Percentiles rank a stretch among this genome's conserved stretches.
phyloP scores from a whole-genome alignment of 2,797 vertebrate species.

The Monodelphis domestica region DNA sequence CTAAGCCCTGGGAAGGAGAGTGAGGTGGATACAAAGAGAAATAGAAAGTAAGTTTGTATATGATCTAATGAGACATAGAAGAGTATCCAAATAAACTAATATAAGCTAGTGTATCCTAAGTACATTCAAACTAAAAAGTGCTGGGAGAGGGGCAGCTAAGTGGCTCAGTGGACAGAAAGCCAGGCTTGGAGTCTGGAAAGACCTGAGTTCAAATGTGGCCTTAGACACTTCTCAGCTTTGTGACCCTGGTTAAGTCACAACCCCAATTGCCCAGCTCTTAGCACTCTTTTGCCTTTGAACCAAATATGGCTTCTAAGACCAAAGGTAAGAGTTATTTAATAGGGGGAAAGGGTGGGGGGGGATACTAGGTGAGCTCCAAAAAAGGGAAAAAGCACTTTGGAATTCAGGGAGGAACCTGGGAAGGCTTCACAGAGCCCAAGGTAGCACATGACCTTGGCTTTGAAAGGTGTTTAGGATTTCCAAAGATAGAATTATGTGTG shows the following conservation, averaged over 20 bases:
- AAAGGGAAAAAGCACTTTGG: neutral
- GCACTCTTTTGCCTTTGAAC: too few relatives aligned
- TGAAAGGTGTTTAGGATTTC: neutral
- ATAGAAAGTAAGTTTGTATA: neutral
- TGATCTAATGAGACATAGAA: neutral
- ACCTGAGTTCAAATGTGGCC: too few relatives aligned
- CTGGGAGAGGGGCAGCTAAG: too few relatives aligned
- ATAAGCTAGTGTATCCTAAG: neutral
- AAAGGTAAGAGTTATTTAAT: too few relatives aligned
- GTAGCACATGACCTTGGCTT: neutral
- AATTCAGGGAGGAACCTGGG: neutral
- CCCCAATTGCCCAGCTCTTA: too few relatives aligned
- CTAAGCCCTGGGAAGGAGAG: neutral
- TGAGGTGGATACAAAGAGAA: neutral
- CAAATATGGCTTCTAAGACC: too few relatives aligned
- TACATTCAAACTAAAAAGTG: neutral
- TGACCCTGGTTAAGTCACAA: too few relatives aligned
- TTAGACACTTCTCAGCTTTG: too few relatives aligned
- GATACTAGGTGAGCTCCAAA: neutral
- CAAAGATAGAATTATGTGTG: neutral
- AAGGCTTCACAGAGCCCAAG: neutral
- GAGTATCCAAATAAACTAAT: neutral
- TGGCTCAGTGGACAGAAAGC: too few relatives aligned
- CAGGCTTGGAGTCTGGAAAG: too few relatives aligned
- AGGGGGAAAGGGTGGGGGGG: too few relatives aligned